These are phyloP conservation scores for Oryzias melastigma DNA, from an alignment of 2,113 vertebrate genomes.

Conservation along the genomic window DNA sequence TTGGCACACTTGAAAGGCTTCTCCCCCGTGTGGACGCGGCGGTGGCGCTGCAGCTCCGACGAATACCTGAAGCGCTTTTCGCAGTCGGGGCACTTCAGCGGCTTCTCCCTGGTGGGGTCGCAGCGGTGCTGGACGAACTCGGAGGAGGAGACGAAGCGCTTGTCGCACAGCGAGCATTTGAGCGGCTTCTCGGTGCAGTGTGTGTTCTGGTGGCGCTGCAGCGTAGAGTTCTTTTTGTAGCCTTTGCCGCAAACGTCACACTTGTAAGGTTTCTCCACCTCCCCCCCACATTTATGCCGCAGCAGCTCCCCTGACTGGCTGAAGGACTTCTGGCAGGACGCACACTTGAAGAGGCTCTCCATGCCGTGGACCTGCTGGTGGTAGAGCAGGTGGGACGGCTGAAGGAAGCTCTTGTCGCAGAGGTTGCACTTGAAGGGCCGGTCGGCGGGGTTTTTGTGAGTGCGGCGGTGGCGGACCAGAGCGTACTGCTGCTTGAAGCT, in stretches of 20 bases:
- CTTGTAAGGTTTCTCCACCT: constrained; percentile 90
- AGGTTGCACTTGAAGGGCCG: constrained; percentile 89
- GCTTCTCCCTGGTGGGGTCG: constrained; percentile 90
- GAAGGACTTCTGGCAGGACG: constrained; percentile 95
- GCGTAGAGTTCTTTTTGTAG: constrained; percentile 91
- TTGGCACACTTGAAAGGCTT: constrained; percentile 95
- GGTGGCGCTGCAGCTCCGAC: constrained; percentile 92
- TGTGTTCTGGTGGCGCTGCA: constrained; percentile 92
- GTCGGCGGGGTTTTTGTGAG: constrained; percentile 84
- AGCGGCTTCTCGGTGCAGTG: constrained; percentile 92
- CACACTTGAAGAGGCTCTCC: constrained; percentile 94
- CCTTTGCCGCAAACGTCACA: constrained; percentile 91
- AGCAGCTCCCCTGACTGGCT: constrained; percentile 92
- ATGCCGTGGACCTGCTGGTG: constrained; percentile 94
- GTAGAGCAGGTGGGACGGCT: constrained; percentile 92
- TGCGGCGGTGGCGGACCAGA: constrained; percentile 91
- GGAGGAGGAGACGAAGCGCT: constrained; percentile 93
- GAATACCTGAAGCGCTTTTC: constrained; percentile 97
- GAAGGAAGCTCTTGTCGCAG: constrained; percentile 92
- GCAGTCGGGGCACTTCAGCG: constrained; percentile 94
- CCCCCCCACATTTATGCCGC: constrained; percentile 89
- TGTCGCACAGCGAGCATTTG: constrained; percentile 91
- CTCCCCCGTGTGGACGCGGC: constrained; percentile 93
- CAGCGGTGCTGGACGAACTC: constrained; percentile 96
- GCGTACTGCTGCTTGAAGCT: constrained; percentile 98